Percentiles rank a stretch among this genome's conserved stretches.
These are phyloP conservation scores for Amblyjoppa proteus DNA, from an alignment of 2,888 invertebrate genomes.

Conservation along the genomic window DNA sequence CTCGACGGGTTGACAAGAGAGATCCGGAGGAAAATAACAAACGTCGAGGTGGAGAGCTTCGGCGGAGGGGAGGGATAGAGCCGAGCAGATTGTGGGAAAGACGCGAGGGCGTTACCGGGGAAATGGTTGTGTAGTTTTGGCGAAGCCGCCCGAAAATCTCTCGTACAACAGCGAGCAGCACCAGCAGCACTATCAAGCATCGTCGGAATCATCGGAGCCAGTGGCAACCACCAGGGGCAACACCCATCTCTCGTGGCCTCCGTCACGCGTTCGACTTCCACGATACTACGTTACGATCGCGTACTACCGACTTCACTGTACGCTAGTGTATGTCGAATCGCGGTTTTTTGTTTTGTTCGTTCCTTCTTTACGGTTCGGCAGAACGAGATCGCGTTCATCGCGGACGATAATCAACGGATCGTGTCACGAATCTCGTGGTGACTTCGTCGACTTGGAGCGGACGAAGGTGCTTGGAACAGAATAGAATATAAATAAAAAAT, in stretches of 20 bases:
- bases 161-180: slow-evolving; percentile 36
- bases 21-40: background rate
- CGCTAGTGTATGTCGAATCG: slow-evolving; percentile 12
- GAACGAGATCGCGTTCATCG: slow-evolving; percentile 6
- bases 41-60: background rate
- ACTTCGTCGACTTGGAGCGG: background rate
- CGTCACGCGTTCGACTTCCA: slow-evolving; percentile 61
- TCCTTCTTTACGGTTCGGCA: background rate
- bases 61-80: background rate
- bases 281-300: slow-evolving; percentile 55
- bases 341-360: background rate
- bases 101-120: slow-evolving; percentile 50
- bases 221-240: slow-evolving; percentile 62
- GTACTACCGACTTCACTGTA: slow-evolving; percentile 41
- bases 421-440: too few species aligned
- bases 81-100: background rate
- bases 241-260: slow-evolving; percentile 67
- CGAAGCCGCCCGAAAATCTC: slow-evolving; percentile 43
- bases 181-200: slow-evolving; percentile 50
- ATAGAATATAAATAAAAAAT: background rate
- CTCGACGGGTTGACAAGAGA: background rate
- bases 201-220: slow-evolving; percentile 48
- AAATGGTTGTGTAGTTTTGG: slow-evolving; percentile 15
- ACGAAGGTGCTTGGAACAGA: background rate
- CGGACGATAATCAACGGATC: slow-evolving; percentile 18